Percentiles rank a stretch among this genome's conserved stretches.
These are phyloP conservation scores for Chelonia mydas DNA, from an alignment of 2,797 vertebrate species.

Conservation along the genomic window DNA sequence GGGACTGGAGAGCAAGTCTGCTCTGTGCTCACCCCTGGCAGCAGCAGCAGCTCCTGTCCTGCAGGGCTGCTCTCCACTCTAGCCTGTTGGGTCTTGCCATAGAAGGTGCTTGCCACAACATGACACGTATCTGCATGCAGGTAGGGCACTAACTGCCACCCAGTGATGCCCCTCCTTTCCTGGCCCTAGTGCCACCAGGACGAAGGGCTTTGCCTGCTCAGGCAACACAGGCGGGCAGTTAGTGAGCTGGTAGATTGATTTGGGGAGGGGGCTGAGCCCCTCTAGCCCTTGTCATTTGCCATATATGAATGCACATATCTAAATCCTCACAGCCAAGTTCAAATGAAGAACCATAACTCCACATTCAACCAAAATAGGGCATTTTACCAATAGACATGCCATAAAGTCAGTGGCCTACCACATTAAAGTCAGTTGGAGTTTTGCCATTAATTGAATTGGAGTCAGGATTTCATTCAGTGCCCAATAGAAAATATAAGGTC, in stretches of 20 bases:
- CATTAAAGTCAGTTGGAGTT: not conserved
- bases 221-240: not conserved
- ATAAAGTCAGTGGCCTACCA: not conserved
- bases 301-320: not conserved
- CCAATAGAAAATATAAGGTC: not conserved
- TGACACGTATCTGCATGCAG: not conserved
- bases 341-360: not conserved
- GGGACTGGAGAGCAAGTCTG: not conserved
- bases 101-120: not conserved
- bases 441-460: not conserved
- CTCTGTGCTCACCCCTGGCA: not conserved
- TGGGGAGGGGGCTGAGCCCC: not conserved
- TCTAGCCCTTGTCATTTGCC: not conserved
- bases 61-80: not conserved
- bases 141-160: not conserved
- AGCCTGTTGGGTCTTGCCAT: not conserved
- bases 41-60: too few species aligned
- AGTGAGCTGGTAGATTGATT: not conserved
- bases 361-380: rapidly evolving
- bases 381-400: not conserved
- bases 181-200: not conserved
- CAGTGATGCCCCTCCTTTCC: not conserved
- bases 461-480: not conserved
- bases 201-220: not conserved
- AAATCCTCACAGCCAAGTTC: not conserved